These are phyloP conservation scores for Mobula hypostoma DNA, from an alignment of 2,113 vertebrate species.

Conservation along the genomic window DNA sequence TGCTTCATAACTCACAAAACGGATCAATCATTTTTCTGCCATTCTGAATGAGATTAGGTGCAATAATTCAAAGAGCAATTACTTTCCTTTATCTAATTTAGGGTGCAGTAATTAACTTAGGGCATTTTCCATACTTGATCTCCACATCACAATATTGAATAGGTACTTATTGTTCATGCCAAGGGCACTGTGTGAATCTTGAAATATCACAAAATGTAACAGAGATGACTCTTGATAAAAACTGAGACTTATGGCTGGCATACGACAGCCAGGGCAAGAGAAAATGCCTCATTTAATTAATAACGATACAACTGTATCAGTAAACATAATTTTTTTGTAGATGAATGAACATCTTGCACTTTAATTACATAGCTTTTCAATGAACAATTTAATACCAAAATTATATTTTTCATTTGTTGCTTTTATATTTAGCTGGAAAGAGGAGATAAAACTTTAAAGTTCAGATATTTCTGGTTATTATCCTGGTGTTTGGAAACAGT, in stretches of 20 bases:
- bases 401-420: neutral
- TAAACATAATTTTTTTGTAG: neutral
- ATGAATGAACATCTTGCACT: neutral
- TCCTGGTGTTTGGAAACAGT: neutral
- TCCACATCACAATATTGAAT: slow-evolving; percentile 33
- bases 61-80: slow-evolving; percentile 37
- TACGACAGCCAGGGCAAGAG: neutral
- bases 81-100: slow-evolving; percentile 35
- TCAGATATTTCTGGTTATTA: neutral
- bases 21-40: slow-evolving; percentile 30
- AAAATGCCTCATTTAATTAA: neutral
- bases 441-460: neutral
- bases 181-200: neutral
- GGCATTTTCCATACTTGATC: slow-evolving; percentile 26
- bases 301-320: neutral
- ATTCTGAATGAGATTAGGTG: slow-evolving; percentile 28
- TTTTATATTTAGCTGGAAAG: neutral
- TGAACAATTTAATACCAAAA: neutral
- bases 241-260: neutral
- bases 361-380: neutral
- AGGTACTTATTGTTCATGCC: slow-evolving; percentile 19
- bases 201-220: neutral
- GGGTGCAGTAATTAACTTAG: slow-evolving; percentile 35
- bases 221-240: neutral
- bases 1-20: slow-evolving; percentile 31